phyloP scores from a whole-genome alignment of 2,113 vertebrate species.

The Hystrix cristata region DNA sequence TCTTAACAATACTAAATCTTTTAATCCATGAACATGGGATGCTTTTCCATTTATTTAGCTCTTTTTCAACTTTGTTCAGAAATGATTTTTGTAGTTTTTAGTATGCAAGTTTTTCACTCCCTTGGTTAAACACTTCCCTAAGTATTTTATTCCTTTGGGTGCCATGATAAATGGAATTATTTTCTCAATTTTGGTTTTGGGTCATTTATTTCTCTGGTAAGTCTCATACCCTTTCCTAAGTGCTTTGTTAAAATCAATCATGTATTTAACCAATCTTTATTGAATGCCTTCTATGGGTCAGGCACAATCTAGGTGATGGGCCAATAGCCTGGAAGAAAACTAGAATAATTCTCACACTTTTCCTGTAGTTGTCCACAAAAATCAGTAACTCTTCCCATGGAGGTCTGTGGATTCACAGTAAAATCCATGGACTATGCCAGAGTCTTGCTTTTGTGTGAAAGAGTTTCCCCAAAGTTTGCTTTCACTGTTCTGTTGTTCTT shows the following conservation, averaged over 20 bases:
- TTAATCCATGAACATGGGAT: neutral
- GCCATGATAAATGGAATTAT: neutral
- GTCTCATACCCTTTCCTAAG: neutral
- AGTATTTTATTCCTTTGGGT: neutral
- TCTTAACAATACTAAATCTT: neutral
- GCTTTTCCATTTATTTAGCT: neutral
- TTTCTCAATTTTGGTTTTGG: neutral
- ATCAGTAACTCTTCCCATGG: too few relatives aligned
- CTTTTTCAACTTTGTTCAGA: neutral
- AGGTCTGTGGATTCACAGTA: neutral
- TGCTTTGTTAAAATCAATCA: neutral
- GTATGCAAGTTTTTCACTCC: neutral
- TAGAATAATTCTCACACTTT: neutral
- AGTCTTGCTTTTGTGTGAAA: neutral
- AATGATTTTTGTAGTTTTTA: neutral
- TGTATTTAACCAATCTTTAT: neutral
- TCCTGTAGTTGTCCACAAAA: too few relatives aligned
- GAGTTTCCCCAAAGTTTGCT: neutral
- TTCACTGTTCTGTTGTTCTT: neutral
- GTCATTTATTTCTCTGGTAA: neutral
- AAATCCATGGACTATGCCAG: accelerated
- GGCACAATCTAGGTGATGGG: neutral
- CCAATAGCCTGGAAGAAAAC: neutral
- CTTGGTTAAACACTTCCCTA: neutral
- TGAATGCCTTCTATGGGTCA: neutral